Percentiles rank a stretch among this genome's conserved stretches.
phyloP scores from a whole-genome alignment of 2,797 vertebrate genomes.

The Momotus momota region DNA sequence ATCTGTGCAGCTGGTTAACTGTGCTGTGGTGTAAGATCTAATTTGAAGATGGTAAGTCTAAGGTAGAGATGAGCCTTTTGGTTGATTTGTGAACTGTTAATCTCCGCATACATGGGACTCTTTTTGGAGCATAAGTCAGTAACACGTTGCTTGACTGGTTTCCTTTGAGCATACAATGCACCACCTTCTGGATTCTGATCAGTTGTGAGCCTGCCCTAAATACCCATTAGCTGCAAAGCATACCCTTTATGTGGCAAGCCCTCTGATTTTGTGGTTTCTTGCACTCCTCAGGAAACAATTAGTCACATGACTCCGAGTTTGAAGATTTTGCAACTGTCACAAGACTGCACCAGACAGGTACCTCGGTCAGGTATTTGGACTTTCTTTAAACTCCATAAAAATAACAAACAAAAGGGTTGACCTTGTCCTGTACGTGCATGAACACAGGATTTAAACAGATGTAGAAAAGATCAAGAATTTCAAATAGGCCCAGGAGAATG shows the following conservation, averaged over 20 bases:
- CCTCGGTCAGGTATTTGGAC: conserved; percentile 74
- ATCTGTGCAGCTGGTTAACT: background rate
- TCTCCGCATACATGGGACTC: rapidly evolving
- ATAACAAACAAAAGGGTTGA: conserved; percentile 69
- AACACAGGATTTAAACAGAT: conserved; percentile 67
- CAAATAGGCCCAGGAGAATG: conserved; percentile 62
- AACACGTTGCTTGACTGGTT: background rate
- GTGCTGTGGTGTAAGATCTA: background rate
- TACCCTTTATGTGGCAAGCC: background rate
- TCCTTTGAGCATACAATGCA: background rate
- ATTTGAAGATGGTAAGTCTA: background rate
- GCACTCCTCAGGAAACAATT: conserved; percentile 34
- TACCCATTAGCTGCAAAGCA: background rate
- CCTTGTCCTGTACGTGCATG: conserved; percentile 55
- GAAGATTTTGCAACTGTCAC: conserved; percentile 67
- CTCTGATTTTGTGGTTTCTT: background rate
- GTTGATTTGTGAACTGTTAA: background rate
- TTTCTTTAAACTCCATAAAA: conserved; percentile 75
- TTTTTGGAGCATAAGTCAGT: rapidly evolving
- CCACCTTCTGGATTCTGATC: background rate
- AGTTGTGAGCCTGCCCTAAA: background rate
- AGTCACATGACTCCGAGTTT: background rate
- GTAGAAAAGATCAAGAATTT: conserved; percentile 73
- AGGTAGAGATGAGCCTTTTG: background rate
- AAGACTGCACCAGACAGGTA: conserved; percentile 67